Base-by-base conservation (phyloP, 2,888 invertebrate genomes). In the Lucinisca nassula region DNA sequence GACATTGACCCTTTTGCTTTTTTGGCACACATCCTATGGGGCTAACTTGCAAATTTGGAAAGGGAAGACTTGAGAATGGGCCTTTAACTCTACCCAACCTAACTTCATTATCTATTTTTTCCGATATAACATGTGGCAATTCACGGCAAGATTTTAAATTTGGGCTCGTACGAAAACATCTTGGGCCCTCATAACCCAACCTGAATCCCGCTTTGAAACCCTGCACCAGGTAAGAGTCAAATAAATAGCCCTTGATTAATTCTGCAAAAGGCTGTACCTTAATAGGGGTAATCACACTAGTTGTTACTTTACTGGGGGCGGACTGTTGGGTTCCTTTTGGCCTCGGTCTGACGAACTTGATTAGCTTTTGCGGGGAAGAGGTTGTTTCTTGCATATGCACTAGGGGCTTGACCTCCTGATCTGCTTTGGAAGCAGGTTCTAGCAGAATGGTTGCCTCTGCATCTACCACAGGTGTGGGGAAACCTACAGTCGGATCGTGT, bases 1-100 rank as follows among this genome's bases (percentile, higher is more conserved):
- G 32, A 45, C 73, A 87, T 32, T 81, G 38, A 37, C 78, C 75
- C 14, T 67, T 49, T 0, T 30, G 24, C 51, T 84, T 87, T 45
- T 87, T 84, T 1, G 87, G 87, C 27, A 87, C 83, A 1, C 84
- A 24, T 17, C 84, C 87, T 1, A 84, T 80, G 1, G 87, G 84
- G n/a, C 73, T 79, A 10, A 82, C n/a, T 0, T 45, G 70, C 0
- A 88, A 38, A 76, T 75, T 38, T 0, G 49, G 79, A 37, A 88
- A 73, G 17, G 87, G 87, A 1, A 40, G 67, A 12, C 0, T 0
- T 10, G 27, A n/a, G n/a, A 84, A 88, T 17, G 84, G 87, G 58
- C 87, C 87, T 24, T 76, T 45, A 14, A 84, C 51, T 14, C 84
- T 37, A 0, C 38, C 37, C 1, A 32, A 10, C 12, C 24, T n/a